Evolutionary conservation across 2,888 invertebrate species (phyloP).

Genomic region (Venusia cambrica): DNA sequence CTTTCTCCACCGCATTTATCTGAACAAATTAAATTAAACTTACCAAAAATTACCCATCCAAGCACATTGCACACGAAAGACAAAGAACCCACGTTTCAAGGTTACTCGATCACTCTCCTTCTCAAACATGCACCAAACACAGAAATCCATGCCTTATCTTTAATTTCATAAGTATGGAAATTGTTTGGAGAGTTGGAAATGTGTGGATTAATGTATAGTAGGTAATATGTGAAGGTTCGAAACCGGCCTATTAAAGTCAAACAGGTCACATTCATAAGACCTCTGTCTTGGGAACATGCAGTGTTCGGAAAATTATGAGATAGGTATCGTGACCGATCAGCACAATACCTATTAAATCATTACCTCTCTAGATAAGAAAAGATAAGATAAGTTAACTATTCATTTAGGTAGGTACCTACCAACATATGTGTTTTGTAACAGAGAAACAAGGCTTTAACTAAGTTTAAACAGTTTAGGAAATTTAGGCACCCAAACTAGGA

Average conservation of each 20-base stretch:
- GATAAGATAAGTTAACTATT: background rate
- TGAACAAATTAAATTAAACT: conserved; percentile 1
- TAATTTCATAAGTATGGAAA: conserved; percentile 15
- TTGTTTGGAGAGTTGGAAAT: no score
- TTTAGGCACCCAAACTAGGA: no score
- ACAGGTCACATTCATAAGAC: conserved; percentile 64
- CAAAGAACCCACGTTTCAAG: conserved; percentile 44
- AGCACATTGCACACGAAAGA: conserved; percentile 31
- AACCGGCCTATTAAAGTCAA: conserved; percentile 63
- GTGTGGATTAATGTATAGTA: conserved; percentile 5
- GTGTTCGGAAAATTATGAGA: no score
- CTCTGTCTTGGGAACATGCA: conserved; percentile 44
- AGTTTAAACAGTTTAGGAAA: no score
- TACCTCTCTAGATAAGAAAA: background rate
- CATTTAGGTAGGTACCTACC: no score
- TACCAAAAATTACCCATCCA: conserved; percentile 4
- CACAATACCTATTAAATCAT: background rate
- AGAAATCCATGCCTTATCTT: conserved; percentile 15
- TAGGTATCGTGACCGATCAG: no score
- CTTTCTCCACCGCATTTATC: no score
- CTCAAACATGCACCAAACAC: conserved; percentile 29
- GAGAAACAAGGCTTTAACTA: no score
- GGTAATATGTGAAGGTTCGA: conserved; percentile 8
- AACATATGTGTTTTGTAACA: no score
- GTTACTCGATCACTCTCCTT: conserved; percentile 48